Base-by-base conservation (phyloP, 1,140 invertebrate genomes). In the Holotrichia oblita region DNA sequence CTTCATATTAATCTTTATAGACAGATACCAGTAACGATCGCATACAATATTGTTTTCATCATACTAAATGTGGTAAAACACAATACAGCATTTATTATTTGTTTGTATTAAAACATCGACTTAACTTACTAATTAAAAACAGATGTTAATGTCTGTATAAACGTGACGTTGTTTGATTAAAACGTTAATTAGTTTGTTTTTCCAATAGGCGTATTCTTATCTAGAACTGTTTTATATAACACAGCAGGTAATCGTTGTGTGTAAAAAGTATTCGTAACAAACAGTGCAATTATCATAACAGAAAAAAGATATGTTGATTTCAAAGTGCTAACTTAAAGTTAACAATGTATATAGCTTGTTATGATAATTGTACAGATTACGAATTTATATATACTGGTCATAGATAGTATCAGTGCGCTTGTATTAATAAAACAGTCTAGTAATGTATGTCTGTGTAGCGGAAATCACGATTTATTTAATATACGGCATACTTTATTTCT, bases 131-230 rank as follows among this genome's bases (percentile, higher is more conserved):
- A 55, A 55, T 55, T 55, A 55, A 55, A 55, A 55, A 17, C 48
- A 17, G 14, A 55, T 55, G 48, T 17, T 55, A 55, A 55, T 44
- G 14, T 55, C 48, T 55, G 14, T 55, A 55, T 17, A 55, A n/a
- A 14, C 48, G 12, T 55, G 12, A 55, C 14, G 48, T 55, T 55
- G n/a, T 55, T 55, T 17, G 48, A 55, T 17, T 17, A 55, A 14
- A 55, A n/a, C 48, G 48, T n/a, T 55, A 55, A 55, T 55, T 55
- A 55, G 48, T 55, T 55, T 55, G 48, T 55, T 55, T 55, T 55
- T 55, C 14, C 14, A 17, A 55, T 48, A 48, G 48, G n/a, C 6
- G 14, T 55, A 55, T 55, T 55, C 48, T 55, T 55, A 55, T 55
- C 48, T 55, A 14, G n/a, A 8, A 14, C 10, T 48, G 14, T 17